phyloP scores from a whole-genome alignment of 2,888 invertebrate species.

The Strigamia maritima region DNA sequence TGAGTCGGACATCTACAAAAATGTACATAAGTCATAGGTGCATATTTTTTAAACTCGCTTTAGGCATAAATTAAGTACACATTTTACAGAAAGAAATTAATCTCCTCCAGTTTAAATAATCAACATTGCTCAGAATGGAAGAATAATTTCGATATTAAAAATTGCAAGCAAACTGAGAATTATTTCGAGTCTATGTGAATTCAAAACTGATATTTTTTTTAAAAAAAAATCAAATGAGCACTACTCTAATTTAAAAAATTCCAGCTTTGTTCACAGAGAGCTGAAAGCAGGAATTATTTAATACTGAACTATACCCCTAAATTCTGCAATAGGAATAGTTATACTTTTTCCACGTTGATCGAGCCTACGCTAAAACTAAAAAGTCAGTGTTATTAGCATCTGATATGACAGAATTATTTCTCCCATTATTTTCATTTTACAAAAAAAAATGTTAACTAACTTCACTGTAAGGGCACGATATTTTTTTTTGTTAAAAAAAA shows the following conservation, averaged over 20 bases:
- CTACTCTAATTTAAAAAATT: not conserved
- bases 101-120: constrained; percentile 5
- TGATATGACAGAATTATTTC: constrained; percentile 17
- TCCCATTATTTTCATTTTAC: not conserved
- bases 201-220: not conserved
- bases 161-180: not conserved
- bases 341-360: not conserved
- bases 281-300: not conserved
- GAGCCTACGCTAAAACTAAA: not conserved
- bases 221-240: not conserved
- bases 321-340: not conserved
- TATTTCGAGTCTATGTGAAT: not conserved
- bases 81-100: not conserved
- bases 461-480: constrained; percentile 2
- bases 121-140: not conserved
- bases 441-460: constrained; percentile 8
- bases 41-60: not conserved
- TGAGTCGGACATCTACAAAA: not conserved
- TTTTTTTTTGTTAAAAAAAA: not conserved
- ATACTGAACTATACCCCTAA: constrained; percentile 4
- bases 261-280: not conserved
- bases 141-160: not conserved
- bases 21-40: constrained; percentile 6
- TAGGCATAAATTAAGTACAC: constrained; percentile 2
- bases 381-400: not conserved